A percentile compares a stretch with the other conserved stretches of the same genome.
These are phyloP conservation scores for Odontomachus brunneus DNA, from an alignment of 1,140 invertebrate genomes.

Conservation along the genomic window DNA sequence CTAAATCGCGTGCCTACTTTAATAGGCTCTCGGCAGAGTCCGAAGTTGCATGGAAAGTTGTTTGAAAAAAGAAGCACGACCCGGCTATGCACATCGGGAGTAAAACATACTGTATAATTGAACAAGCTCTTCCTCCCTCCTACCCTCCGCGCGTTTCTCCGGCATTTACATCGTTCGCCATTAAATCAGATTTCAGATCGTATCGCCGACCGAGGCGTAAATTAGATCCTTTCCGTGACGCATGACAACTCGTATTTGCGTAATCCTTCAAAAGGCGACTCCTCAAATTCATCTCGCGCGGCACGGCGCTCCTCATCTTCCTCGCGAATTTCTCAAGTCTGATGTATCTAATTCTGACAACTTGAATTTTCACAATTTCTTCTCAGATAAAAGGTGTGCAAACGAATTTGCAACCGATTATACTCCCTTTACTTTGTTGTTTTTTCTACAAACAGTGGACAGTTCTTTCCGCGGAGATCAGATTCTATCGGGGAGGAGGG, in stretches of 20 bases:
- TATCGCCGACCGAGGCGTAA: slow-evolving; percentile 57
- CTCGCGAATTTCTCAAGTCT: background rate
- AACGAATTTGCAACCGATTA: too few relatives aligned
- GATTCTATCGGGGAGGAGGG: too few relatives aligned
- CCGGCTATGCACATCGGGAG: slow-evolving; percentile 23
- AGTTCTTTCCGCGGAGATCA: too few relatives aligned
- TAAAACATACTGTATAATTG: slow-evolving; percentile 64
- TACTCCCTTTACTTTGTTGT: too few relatives aligned
- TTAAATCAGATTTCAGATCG: slow-evolving; percentile 69
- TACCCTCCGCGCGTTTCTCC: background rate
- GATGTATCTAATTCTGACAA: too few relatives aligned
- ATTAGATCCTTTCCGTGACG: slow-evolving; percentile 43
- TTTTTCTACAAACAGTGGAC: too few relatives aligned
- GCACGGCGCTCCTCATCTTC: background rate
- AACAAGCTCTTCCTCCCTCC: slow-evolving; percentile 16
- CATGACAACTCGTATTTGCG: slow-evolving; percentile 55
- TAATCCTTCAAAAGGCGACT: slow-evolving; percentile 34
- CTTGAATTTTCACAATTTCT: too few relatives aligned
- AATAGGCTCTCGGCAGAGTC: slow-evolving; percentile 64
- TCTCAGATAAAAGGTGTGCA: too few relatives aligned
- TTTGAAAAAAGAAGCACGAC: slow-evolving; percentile 66
- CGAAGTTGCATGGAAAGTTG: slow-evolving; percentile 70
- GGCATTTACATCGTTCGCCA: slow-evolving; percentile 69
- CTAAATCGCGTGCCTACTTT: slow-evolving; percentile 71
- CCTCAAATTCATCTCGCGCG: slow-evolving; percentile 18